Conservation (phyloP, 2,888 invertebrate species). For the Amphipyra tragopoginis region DNA sequence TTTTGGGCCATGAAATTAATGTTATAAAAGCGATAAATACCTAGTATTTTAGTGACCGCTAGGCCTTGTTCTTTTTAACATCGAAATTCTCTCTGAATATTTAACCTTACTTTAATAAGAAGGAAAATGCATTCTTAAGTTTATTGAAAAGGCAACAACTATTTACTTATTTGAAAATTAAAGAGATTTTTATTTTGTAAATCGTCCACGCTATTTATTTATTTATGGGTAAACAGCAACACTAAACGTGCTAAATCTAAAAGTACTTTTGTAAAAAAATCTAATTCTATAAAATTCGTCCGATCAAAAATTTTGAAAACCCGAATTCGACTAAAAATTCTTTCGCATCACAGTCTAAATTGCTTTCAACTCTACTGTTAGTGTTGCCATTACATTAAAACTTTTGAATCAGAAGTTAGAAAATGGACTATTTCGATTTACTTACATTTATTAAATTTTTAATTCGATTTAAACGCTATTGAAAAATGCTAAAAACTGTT, state of each 20-base stretch:
- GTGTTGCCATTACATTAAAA: constrained; percentile 40
- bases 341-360: constrained; percentile 58
- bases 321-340: constrained; percentile 53
- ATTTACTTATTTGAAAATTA: constrained; percentile 18
- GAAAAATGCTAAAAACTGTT: constrained; percentile 14
- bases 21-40: constrained; percentile 8
- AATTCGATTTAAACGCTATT: constrained; percentile 16
- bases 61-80: constrained; percentile 24
- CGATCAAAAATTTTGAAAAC: constrained; percentile 53
- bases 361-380: constrained; percentile 48
- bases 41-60: constrained; percentile 15
- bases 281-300: constrained; percentile 52
- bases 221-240: constrained; percentile 12
- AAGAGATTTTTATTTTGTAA: constrained; percentile 8
- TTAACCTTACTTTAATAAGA: constrained; percentile 25
- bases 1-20: constrained; percentile 29
- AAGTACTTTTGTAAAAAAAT: constrained; percentile 41
- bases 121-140: constrained; percentile 37
- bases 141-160: constrained; percentile 41
- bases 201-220: constrained; percentile 12
- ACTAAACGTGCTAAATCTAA: constrained; percentile 40
- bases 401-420: constrained; percentile 21
- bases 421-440: constrained; percentile 34
- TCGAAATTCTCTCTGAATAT: constrained; percentile 37
- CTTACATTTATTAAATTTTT: constrained; percentile 1